A percentile compares a stretch with the other conserved stretches of the same genome.
These are phyloP conservation scores for Proteles cristata DNA, from an alignment of 2,113 vertebrate species.

Conservation along the genomic window DNA sequence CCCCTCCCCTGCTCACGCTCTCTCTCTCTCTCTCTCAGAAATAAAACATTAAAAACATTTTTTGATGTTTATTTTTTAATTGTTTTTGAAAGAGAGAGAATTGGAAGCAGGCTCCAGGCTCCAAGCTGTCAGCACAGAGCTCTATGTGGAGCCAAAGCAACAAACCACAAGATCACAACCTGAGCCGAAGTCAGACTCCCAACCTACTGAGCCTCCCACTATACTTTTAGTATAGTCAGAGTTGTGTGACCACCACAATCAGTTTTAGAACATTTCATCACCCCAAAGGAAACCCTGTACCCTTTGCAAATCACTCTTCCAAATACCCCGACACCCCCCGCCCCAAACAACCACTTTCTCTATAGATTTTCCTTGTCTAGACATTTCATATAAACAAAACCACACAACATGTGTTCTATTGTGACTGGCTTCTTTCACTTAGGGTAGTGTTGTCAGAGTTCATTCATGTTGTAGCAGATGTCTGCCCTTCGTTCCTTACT, in stretches of 20 bases:
- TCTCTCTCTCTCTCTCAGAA: too few relatives aligned
- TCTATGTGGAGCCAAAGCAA: too few relatives aligned
- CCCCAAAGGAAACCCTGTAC: not conserved
- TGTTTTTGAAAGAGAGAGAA: too few relatives aligned
- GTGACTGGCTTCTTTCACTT: not conserved
- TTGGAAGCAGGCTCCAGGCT: too few relatives aligned
- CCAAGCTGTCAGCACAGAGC: too few relatives aligned
- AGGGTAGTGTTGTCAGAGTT: not conserved
- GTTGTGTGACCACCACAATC: not conserved
- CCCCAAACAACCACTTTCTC: not conserved
- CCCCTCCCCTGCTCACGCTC: too few relatives aligned
- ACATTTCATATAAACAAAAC: not conserved
- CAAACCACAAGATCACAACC: too few relatives aligned
- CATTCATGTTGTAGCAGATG: not conserved
- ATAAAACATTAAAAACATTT: too few relatives aligned
- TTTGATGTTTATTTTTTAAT: too few relatives aligned
- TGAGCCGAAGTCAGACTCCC: too few relatives aligned
- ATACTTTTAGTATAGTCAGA: not conserved
- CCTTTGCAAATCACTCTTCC: not conserved
- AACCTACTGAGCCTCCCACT: too few relatives aligned
- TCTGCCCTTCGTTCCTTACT: not conserved
- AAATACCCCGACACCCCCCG: not conserved
- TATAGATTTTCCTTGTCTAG: not conserved
- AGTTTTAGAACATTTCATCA: not conserved
- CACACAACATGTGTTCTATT: too few relatives aligned